These are phyloP conservation scores for Chironomus tepperi DNA, from an alignment of 1,140 invertebrate species.

Conservation along the genomic window DNA sequence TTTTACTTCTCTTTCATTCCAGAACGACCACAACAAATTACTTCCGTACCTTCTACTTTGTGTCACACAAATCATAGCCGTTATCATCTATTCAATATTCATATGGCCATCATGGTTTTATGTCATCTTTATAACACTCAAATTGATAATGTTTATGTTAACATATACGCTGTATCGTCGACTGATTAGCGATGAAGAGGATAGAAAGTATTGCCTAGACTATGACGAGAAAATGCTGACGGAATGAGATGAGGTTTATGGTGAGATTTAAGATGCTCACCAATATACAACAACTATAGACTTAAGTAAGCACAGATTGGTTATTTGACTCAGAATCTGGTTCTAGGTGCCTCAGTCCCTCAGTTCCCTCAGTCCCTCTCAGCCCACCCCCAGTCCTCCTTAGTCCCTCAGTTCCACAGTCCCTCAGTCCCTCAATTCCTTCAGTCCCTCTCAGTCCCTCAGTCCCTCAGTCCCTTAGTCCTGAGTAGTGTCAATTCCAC, in stretches of 20 bases:
- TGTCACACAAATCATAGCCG: neutral
- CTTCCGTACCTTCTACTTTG: neutral
- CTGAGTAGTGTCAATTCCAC: too few relatives aligned
- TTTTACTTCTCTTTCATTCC: neutral
- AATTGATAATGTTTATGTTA: neutral
- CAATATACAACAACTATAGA: too few relatives aligned
- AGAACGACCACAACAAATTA: neutral
- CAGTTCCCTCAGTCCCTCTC: too few relatives aligned
- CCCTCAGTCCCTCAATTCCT: too few relatives aligned
- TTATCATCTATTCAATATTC: neutral
- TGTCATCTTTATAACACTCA: neutral
- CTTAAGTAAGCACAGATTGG: too few relatives aligned
- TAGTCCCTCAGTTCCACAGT: too few relatives aligned
- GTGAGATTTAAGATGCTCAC: too few relatives aligned
- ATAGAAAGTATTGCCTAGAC: neutral
- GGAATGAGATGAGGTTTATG: neutral
- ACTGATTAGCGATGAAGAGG: neutral
- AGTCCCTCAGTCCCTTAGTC: too few relatives aligned
- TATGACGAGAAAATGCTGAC: neutral
- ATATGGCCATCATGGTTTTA: neutral
- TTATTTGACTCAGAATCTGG: too few relatives aligned
- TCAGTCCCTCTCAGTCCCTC: too few relatives aligned
- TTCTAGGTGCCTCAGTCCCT: too few relatives aligned
- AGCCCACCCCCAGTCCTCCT: too few relatives aligned
- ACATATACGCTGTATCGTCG: neutral